Evolutionary conservation across 2,797 vertebrate species (phyloP), one percentile per base, ranked within the genome.

Genomic region (Acrossocheilus fasciatus): DNA sequence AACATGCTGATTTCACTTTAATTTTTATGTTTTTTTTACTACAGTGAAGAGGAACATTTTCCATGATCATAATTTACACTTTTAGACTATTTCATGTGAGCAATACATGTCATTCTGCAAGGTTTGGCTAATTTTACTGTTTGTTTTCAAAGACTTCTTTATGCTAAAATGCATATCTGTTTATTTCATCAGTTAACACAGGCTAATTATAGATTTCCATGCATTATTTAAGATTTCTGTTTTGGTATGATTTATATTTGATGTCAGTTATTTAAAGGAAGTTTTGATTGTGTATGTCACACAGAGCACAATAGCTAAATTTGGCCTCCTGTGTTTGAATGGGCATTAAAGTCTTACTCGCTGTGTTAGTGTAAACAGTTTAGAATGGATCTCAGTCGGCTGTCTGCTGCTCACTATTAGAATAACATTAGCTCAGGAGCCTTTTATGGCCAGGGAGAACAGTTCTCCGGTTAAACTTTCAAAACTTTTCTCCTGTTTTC

Each of bases 291-390:
- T 47, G 23, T 14, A n/a, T 59, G 36, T 45, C 62, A 30, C n/a
- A 34, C 43, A 43, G 54, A 47, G 18, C 73, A 64, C 80, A 70
- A 39, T 20, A 47, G 68, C 64, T 50, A 81, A 26, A 64, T 66
- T 84, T 84, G 86, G 52, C 68, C 43, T 34, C 18, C 20, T 39
- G 59, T 30, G 59, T 64, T 90, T 93, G 94, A 93, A 91, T 76
- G 45, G 72, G 89, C 91, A 92, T 93, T 64, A 93, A 93, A 94
- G 92, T 86, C 82, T 89, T 91, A 87, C 92, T 84, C 85, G 91
- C 89, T 41, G 91, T 93, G 93, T 92, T 92, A 91, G 91, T 93
- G 89, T 95, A 95, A 94, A 95, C 93, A 92, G 86, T 93, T 90
- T 92, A 87, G 83, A 90, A 91, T 90, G 86, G 89, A 87, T 50